These are phyloP conservation scores for Sterrhoptilus dennistouni DNA, from an alignment of 2,113 vertebrate species.

Conservation along the genomic window DNA sequence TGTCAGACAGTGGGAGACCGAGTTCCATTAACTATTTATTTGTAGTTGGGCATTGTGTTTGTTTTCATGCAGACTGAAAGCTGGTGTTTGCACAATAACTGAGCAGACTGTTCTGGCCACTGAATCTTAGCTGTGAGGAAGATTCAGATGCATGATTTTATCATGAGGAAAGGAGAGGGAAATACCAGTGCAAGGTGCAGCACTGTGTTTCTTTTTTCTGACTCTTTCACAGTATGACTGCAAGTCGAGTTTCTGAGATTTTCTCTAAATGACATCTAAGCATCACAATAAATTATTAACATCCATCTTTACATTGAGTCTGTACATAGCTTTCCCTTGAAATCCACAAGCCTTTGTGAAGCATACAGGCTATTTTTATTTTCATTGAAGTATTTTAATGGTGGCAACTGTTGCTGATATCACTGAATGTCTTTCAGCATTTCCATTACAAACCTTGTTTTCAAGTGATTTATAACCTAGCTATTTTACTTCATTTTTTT, in stretches of 20 bases:
- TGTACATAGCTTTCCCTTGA: conserved; percentile 51
- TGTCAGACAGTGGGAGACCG: neutral
- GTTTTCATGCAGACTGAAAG: neutral
- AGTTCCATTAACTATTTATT: neutral
- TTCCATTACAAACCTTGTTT: conserved; percentile 74
- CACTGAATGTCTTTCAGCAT: conserved; percentile 68
- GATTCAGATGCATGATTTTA: neutral
- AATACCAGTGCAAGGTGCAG: neutral
- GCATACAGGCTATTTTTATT: conserved; percentile 10
- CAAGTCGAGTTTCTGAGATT: conserved; percentile 47
- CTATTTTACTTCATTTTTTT: conserved; percentile 57
- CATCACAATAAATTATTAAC: conserved; percentile 63
- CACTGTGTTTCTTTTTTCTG: conserved; percentile 12
- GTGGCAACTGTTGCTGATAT: conserved; percentile 54
- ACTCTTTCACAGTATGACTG: conserved; percentile 18
- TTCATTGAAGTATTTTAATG: conserved; percentile 63
- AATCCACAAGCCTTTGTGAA: conserved; percentile 66
- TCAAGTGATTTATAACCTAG: conserved; percentile 67
- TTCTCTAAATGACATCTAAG: conserved; percentile 47
- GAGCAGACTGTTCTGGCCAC: neutral
- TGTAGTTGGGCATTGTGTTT: neutral
- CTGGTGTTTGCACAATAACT: neutral
- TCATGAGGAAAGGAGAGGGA: neutral
- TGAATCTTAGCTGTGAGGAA: neutral
- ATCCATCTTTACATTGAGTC: conserved; percentile 40